Conservation (phyloP, 1,140 invertebrate genomes). For the Eumeta japonica region DNA sequence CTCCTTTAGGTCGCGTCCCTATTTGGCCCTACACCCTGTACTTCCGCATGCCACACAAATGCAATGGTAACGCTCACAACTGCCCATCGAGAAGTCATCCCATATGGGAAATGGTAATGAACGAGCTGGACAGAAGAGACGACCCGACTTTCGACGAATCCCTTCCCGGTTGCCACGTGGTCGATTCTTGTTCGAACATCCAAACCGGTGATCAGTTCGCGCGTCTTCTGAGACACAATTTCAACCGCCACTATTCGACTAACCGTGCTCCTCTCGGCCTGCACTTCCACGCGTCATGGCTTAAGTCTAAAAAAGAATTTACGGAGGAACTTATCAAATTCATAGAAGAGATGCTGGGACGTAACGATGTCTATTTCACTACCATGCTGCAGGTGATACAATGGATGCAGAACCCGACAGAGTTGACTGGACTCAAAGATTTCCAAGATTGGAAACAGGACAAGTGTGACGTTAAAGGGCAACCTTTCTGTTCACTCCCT, state of each 20-base stretch:
- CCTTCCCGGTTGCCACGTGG: conserved; percentile 89
- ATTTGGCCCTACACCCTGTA: conserved; percentile 96
- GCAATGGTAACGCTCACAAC: conserved; percentile 89
- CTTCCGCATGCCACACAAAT: conserved; percentile 93
- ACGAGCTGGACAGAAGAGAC: conserved; percentile 87
- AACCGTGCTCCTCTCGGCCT: conserved; percentile 93
- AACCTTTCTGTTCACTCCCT: conserved; percentile 87
- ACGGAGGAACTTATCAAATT: conserved; percentile 89
- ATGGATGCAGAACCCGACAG: conserved; percentile 96
- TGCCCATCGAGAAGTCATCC: conserved; percentile 87
- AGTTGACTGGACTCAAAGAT: conserved; percentile 80
- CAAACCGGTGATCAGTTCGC: conserved; percentile 85
- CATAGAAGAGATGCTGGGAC: conserved; percentile 87
- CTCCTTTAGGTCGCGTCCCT: conserved; percentile 81
- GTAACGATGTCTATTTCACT: conserved; percentile 92
- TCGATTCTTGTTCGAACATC: conserved; percentile 91
- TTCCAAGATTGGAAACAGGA: conserved; percentile 92
- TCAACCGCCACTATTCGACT: conserved; percentile 88
- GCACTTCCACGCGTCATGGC: conserved; percentile 93
- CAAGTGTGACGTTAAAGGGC: conserved; percentile 91
- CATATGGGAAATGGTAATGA: conserved; percentile 96
- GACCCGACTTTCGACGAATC: conserved; percentile 89
- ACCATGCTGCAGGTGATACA: conserved; percentile 93
- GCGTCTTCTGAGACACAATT: conserved; percentile 86
- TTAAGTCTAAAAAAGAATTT: conserved; percentile 92